Percentiles rank a stretch among this genome's conserved stretches.
phyloP scores from a whole-genome alignment of 1,140 invertebrate species.

The Macrobrachium rosenbergii region DNA sequence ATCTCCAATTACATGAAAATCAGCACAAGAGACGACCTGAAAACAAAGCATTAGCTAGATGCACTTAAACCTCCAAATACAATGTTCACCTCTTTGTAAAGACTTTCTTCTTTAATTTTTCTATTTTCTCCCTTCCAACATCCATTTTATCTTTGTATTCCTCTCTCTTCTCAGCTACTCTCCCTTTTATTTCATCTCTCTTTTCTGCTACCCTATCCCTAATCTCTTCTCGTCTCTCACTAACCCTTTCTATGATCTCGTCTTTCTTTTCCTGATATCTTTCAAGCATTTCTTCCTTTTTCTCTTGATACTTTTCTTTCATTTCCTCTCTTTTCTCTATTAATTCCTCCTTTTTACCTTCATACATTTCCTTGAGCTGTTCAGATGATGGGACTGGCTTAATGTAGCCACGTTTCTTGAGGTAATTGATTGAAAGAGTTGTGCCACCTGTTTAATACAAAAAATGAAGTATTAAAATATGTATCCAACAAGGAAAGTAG shows the following conservation, averaged over 20 bases:
- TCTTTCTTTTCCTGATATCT: constrained; percentile 52
- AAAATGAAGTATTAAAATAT: not conserved
- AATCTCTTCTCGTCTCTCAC: constrained; percentile 36
- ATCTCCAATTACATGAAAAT: no score
- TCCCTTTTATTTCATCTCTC: constrained; percentile 41
- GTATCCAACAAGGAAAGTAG: not conserved
- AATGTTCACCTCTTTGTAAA: constrained; percentile 23
- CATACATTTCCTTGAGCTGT: constrained; percentile 62
- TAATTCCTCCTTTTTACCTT: constrained; percentile 65
- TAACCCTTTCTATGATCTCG: constrained; percentile 44
- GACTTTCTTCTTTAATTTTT: constrained; percentile 8
- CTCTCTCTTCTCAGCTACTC: constrained; percentile 36
- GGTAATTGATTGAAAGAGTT: constrained; percentile 63
- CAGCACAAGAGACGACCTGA: no score
- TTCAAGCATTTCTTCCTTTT: constrained; percentile 57
- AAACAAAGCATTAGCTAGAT: no score
- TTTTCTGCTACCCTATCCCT: constrained; percentile 31
- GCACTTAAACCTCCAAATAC: no score
- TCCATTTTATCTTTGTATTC: constrained; percentile 46
- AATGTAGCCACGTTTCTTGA: constrained; percentile 65
- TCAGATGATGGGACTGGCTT: constrained; percentile 64
- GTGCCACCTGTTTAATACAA: constrained; percentile 54
- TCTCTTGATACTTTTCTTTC: constrained; percentile 59
- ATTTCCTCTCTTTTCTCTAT: constrained; percentile 60
- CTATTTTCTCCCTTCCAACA: constrained; percentile 44